Conservation (phyloP, 2,797 vertebrate species). For the Thamnophis elegans region DNA sequence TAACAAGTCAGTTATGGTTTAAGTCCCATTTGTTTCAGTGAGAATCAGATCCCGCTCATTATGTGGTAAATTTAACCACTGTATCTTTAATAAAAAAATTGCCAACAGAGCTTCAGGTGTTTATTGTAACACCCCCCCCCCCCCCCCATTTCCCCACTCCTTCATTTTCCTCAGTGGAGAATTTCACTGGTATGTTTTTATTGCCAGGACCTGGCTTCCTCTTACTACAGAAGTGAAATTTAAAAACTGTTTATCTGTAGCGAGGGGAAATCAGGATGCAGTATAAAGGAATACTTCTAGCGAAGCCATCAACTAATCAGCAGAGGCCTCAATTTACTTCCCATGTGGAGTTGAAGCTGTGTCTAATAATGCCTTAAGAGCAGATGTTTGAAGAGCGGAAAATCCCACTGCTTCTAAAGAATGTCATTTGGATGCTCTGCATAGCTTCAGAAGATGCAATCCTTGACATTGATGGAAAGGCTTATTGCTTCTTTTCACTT, state of each 20-base stretch:
- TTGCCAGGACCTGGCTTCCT: background rate
- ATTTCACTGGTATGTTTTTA: background rate
- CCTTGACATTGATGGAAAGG: background rate
- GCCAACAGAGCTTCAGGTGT: background rate
- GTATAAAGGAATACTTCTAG: background rate
- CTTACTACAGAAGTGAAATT: background rate
- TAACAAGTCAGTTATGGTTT: background rate
- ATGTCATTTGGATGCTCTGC: background rate
- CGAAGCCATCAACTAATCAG: background rate
- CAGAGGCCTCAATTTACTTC: background rate
- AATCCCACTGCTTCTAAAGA: background rate
- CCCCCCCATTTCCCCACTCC: background rate
- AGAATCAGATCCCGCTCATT: background rate
- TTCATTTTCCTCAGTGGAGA: background rate
- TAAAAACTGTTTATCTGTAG: background rate
- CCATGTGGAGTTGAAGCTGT: background rate
- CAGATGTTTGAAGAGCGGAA: background rate
- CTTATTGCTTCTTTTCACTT: background rate
- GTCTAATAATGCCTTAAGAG: background rate
- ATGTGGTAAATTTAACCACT: background rate
- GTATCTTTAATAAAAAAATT: background rate
- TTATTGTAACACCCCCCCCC: background rate
- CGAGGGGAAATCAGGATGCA: background rate
- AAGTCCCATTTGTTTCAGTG: background rate
- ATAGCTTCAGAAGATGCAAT: background rate